Evolutionary conservation across 2,888 invertebrate genomes (phyloP).

Genomic region (Lycocerus yunnanus): DNA sequence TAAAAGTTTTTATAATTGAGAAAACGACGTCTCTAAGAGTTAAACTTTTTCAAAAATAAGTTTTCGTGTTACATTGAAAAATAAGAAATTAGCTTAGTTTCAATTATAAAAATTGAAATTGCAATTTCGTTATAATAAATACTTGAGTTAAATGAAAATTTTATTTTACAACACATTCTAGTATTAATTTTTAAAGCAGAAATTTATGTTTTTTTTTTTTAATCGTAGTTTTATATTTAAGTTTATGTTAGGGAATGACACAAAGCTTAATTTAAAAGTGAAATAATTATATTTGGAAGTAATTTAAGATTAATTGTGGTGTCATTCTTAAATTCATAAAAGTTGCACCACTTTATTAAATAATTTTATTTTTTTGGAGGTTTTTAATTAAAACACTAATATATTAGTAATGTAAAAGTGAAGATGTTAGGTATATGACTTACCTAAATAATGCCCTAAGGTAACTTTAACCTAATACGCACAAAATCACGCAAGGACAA

Average conservation of each 20-base stretch:
- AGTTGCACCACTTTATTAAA: background rate
- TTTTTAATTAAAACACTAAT: background rate
- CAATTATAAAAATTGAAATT: background rate
- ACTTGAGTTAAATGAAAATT: background rate
- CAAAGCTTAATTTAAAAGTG: background rate
- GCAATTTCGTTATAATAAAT: background rate
- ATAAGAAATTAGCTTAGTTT: background rate
- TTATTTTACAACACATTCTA: background rate
- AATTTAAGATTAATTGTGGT: background rate
- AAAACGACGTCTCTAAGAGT: background rate
- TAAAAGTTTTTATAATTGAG: background rate
- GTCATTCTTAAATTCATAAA: background rate
- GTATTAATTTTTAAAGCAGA: background rate
- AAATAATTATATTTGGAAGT: background rate
- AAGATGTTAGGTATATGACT: background rate
- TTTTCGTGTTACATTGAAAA: background rate
- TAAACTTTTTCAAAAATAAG: background rate
- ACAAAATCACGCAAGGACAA: conserved; percentile 41
- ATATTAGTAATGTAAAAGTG: background rate
- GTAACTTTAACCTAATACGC: conserved; percentile 35
- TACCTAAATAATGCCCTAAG: background rate
- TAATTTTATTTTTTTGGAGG: background rate
- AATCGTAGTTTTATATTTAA: background rate
- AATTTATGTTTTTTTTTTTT: background rate
- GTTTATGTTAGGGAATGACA: background rate